Percentiles rank a stretch among this genome's conserved stretches.
These are phyloP conservation scores for Psammodynastes pulverulentus DNA, from an alignment of 2,113 vertebrate species.

Conservation along the genomic window DNA sequence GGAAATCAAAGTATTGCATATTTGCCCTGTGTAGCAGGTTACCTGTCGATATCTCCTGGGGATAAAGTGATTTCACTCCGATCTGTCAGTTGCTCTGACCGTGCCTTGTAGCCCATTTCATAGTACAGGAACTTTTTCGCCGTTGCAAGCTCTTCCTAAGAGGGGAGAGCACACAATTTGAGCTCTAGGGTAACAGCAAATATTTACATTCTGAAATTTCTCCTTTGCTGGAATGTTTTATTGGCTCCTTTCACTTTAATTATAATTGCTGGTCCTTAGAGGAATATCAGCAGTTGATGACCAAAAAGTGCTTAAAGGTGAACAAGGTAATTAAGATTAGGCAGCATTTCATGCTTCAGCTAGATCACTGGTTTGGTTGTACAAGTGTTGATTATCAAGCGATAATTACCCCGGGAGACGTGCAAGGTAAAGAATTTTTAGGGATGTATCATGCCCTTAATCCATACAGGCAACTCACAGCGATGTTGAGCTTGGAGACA, in stretches of 20 bases:
- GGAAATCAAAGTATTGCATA: not conserved
- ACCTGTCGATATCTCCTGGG: slow-evolving; percentile 86
- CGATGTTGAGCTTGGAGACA: not conserved
- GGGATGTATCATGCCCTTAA: not conserved
- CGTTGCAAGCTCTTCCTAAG: slow-evolving; percentile 83
- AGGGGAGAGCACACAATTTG: slow-evolving; percentile 29
- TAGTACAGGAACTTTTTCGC: slow-evolving; percentile 87
- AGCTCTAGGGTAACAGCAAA: slow-evolving; percentile 13
- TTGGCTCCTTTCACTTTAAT: slow-evolving; percentile 39
- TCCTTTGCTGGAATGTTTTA: slow-evolving; percentile 32
- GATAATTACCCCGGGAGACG: slow-evolving; percentile 34
- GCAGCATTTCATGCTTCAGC: slow-evolving; percentile 17
- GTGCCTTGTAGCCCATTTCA: slow-evolving; percentile 97
- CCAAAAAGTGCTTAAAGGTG: slow-evolving; percentile 10
- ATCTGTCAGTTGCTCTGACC: slow-evolving; percentile 88
- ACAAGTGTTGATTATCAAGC: slow-evolving; percentile 30
- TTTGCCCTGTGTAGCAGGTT: slow-evolving; percentile 55
- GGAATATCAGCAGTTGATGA: slow-evolving; percentile 23
- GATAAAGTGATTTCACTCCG: slow-evolving; percentile 83
- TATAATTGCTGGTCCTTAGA: slow-evolving; percentile 28
- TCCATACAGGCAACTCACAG: rapidly evolving
- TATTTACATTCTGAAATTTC: not conserved
- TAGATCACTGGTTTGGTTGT: slow-evolving; percentile 27
- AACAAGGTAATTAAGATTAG: slow-evolving; percentile 16
- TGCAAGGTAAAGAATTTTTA: slow-evolving; percentile 4